Conservation (phyloP, 2,888 invertebrate species). For the Chalcis sispes region DNA sequence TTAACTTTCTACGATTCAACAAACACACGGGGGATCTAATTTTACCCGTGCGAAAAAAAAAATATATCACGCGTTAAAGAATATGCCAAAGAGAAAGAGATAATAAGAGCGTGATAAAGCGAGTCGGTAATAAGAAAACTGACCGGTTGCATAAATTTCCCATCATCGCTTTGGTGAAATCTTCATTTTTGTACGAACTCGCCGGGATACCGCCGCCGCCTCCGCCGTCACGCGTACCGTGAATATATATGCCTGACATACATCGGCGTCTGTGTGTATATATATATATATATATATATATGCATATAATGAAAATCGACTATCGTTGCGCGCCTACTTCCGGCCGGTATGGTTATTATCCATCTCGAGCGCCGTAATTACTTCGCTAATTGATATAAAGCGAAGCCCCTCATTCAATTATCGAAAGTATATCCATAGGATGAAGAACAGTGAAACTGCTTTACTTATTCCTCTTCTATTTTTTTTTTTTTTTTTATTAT, state of each 20-base stretch:
- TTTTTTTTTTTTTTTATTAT: too few relatives aligned
- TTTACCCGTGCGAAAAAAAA: background rate
- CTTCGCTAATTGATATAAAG: conserved; percentile 25
- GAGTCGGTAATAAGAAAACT: conserved; percentile 55
- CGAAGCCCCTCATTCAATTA: conserved; percentile 23
- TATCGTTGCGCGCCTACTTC: conserved; percentile 53
- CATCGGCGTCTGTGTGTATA: too few relatives aligned
- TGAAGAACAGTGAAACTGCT: conserved; percentile 9
- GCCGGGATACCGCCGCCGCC: conserved; percentile 3
- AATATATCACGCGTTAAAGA: too few relatives aligned
- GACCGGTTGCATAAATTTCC: conserved; percentile 65
- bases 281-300: too few relatives aligned
- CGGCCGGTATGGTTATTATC: conserved; percentile 37
- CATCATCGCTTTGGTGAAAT: conserved; percentile 62
- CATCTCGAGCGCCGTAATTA: conserved; percentile 26
- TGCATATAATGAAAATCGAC: conserved; percentile 51
- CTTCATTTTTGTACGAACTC: conserved; percentile 41
- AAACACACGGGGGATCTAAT: conserved; percentile 18
- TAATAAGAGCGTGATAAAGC: conserved; percentile 16
- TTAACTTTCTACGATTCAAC: conserved; percentile 31
- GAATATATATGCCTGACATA: too few relatives aligned
- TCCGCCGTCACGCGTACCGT: too few relatives aligned
- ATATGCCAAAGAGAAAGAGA: background rate
- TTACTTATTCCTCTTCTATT: background rate
- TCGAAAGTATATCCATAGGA: background rate